A percentile compares a stretch with the other conserved stretches of the same genome.
Evolutionary conservation across 2,888 invertebrate genomes (phyloP).

Genomic region (Dynastes maya): DNA sequence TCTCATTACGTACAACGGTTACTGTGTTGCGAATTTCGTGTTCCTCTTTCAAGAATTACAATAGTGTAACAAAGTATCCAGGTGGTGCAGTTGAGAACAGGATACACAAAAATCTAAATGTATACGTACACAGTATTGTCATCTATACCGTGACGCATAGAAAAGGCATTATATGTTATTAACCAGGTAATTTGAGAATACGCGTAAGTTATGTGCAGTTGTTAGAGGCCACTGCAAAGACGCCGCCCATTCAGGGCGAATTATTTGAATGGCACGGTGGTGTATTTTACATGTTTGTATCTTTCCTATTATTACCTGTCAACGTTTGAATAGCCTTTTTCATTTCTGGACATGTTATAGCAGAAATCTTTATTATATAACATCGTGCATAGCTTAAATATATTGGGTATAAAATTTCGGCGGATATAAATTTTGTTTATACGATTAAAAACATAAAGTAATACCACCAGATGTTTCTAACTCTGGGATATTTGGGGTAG

Average conservation of each 20-base stretch:
- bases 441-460: background rate
- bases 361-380: background rate
- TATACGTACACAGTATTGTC: conserved; percentile 25
- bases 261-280: conserved; percentile 53
- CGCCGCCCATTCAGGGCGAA: conserved; percentile 60
- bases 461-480: background rate
- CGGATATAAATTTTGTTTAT: too few relatives aligned
- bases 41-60: conserved; percentile 28
- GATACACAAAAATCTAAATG: conserved; percentile 38
- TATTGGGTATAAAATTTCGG: too few relatives aligned
- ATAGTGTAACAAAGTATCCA: conserved; percentile 48
- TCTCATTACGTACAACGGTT: conserved; percentile 36
- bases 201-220: conserved; percentile 66
- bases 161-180: conserved; percentile 65
- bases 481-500: background rate
- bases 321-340: conserved; percentile 11
- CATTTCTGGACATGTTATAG: background rate
- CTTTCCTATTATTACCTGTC: conserved; percentile 39
- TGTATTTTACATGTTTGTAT: conserved; percentile 57
- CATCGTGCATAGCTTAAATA: background rate
- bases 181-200: conserved; percentile 68
- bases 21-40: conserved; percentile 33
- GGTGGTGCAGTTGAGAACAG: conserved; percentile 46
- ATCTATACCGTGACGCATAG: conserved; percentile 60
- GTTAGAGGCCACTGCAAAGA: conserved; percentile 60